Evolutionary conservation across 2,113 vertebrate genomes (phyloP).

Genomic region (Sardina pilchardus): DNA sequence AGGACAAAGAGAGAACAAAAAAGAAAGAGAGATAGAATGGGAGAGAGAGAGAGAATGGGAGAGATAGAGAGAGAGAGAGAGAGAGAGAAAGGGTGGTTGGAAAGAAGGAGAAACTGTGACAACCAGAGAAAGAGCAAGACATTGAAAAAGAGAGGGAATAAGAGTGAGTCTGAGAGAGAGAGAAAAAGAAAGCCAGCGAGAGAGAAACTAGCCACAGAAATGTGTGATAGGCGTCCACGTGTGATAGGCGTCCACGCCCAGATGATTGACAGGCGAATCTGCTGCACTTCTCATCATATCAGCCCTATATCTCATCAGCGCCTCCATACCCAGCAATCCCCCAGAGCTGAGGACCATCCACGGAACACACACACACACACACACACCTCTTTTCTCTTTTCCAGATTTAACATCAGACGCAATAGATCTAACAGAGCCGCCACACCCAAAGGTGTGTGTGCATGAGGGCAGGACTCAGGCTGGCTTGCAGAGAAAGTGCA

Average conservation of each 20-base stretch:
- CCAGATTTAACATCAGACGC: neutral
- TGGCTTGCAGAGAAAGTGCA: neutral
- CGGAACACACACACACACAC: neutral
- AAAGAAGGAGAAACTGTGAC: neutral
- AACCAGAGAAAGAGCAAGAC: neutral
- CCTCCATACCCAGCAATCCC: neutral
- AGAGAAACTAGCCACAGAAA: conserved; percentile 4
- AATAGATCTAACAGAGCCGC: neutral
- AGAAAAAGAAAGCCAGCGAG: neutral
- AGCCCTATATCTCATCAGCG: neutral
- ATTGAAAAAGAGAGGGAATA: neutral
- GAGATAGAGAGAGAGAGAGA: neutral
- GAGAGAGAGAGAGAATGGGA: neutral
- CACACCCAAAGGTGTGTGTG: neutral
- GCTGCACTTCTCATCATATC: neutral
- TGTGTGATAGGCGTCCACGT: neutral
- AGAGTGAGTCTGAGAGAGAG: neutral
- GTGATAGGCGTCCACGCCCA: neutral
- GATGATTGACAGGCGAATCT: neutral
- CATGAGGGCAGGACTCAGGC: neutral
- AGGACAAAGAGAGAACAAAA: neutral
- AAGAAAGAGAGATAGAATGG: neutral
- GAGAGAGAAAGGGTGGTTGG: neutral
- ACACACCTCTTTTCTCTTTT: neutral
- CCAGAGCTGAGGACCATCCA: no score